Base-by-base conservation (phyloP, 2,888 invertebrate species). In the Coecobrya sp. region DNA sequence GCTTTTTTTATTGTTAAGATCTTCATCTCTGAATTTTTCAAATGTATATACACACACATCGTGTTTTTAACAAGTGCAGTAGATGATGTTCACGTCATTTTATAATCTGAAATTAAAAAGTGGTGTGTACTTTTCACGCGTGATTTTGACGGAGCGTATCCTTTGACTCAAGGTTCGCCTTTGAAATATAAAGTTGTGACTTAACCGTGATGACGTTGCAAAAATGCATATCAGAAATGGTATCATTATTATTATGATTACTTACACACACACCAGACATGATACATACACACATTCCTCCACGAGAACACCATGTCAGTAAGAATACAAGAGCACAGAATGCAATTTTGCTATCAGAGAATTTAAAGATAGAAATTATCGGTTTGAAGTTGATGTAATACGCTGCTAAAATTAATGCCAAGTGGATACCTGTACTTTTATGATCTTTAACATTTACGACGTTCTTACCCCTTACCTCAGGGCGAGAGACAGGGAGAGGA, bases 201-300 rank as follows among this genome's bases (percentile, higher is more conserved):
- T 87, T 81, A 92, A 85, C 88, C 49, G 79, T 88, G 88, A 92
- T 88, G 92, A 88, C 30, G 68, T 92, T 92, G 88, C 85, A 92
- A 19, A 92, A 25, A 85, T n/a, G 89, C 25, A 16, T 65, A 65
- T 65, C 65, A 36, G 42, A 62, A 62, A 16, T 49, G 45, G 73
- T 76, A 76, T 49, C 76, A 68, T 68, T 70, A 70, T 68, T 70
- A 70, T 49, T 52, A 27, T 52, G 11, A 79, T 79, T 79, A 70
- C 70, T 19, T 19, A 16, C 19, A 70, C 42, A 73, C 27, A 45
- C 52, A 52, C 25, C 22, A 11, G 8, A 42, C 36, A 73, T 42
- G 45, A 73, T 42, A 42, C 73, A 8, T 52, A 1, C 22, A 55
- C 0, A n/a, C 8, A 25, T 79, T 16, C 52, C n/a, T 49, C 16